Percentiles rank a stretch among this genome's conserved stretches.
Conservation (phyloP, 2,888 invertebrate genomes). For the Hirtodrosophila cameraria region DNA sequence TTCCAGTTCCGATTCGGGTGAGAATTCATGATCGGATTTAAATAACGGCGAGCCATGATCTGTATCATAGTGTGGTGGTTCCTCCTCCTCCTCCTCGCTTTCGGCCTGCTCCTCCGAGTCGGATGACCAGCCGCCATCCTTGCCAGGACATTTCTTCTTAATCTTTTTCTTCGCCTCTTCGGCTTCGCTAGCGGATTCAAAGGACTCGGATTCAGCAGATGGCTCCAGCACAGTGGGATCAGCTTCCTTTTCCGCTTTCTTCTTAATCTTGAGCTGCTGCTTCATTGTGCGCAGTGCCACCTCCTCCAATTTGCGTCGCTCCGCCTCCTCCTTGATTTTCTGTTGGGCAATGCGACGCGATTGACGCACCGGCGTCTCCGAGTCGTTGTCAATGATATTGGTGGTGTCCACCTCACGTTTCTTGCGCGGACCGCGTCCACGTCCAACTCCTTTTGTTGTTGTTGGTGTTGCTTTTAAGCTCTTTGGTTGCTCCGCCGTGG, state of each 20-base stretch:
- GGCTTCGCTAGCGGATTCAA: slow-evolving; percentile 78
- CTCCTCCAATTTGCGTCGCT: slow-evolving; percentile 90
- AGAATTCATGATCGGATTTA: slow-evolving; percentile 96
- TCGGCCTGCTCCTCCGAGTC: slow-evolving; percentile 84
- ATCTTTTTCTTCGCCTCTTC: slow-evolving; percentile 82
- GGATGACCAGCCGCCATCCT: slow-evolving; percentile 83
- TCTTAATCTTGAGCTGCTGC: slow-evolving; percentile 86
- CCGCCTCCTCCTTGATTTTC: slow-evolving; percentile 94
- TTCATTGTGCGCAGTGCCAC: slow-evolving; percentile 88
- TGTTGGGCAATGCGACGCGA: slow-evolving; percentile 94
- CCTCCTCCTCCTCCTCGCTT: slow-evolving; percentile 85
- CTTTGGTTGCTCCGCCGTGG: slow-evolving; percentile 32
- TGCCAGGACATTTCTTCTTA: slow-evolving; percentile 82
- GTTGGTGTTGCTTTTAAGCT: slow-evolving; percentile 18
- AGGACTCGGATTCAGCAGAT: slow-evolving; percentile 70
- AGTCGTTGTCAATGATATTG: slow-evolving; percentile 81
- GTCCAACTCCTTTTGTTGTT: slow-evolving; percentile 38
- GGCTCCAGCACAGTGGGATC: slow-evolving; percentile 80
- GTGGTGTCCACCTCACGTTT: slow-evolving; percentile 82
- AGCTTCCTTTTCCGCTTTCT: slow-evolving; percentile 82
- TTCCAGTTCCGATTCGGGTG: slow-evolving; percentile 93
- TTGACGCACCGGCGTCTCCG: slow-evolving; percentile 87
- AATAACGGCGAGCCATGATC: slow-evolving; percentile 86
- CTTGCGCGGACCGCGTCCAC: slow-evolving; percentile 75
- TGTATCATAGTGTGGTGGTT: slow-evolving; percentile 84